Evolutionary conservation across 2,113 vertebrate genomes (phyloP).

Genomic region (Conger conger): DNA sequence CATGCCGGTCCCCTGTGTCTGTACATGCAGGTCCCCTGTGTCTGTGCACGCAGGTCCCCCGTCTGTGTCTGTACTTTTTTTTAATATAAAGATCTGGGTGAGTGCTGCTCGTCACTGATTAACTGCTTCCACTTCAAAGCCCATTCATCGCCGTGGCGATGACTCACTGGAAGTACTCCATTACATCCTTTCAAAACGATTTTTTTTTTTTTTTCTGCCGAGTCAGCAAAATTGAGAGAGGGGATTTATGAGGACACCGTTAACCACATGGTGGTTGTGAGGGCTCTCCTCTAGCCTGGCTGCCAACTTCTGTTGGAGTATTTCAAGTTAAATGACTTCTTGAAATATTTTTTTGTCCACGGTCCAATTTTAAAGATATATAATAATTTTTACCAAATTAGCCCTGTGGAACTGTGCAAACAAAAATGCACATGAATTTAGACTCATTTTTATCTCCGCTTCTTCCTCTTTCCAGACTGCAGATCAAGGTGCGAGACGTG

Average conservation of each 20-base stretch:
- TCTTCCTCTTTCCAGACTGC: not conserved
- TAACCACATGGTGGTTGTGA: not conserved
- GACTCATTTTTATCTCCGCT: not conserved
- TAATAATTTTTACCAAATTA: not conserved
- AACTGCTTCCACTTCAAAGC: not conserved
- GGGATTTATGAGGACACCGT: not conserved
- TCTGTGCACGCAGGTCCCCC: too few relatives aligned
- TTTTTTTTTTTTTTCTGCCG: not conserved
- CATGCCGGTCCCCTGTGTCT: too few relatives aligned
- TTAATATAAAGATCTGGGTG: too few relatives aligned
- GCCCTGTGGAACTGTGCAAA: not conserved
- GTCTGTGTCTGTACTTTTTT: too few relatives aligned
- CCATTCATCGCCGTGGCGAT: not conserved
- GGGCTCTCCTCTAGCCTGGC: not conserved
- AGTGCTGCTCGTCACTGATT: not conserved
- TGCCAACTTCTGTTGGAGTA: not conserved
- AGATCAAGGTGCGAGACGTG: too few relatives aligned
- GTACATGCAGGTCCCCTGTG: too few relatives aligned
- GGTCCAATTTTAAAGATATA: too few relatives aligned
- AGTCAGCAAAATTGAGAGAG: slow-evolving; percentile 11
- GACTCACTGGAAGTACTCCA: not conserved
- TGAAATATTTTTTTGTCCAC: not conserved
- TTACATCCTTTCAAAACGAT: not conserved
- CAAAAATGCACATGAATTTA: not conserved
- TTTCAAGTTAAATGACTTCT: not conserved